phyloP scores from a whole-genome alignment of 2,888 invertebrate species.

The Ypsolopha sequella region DNA sequence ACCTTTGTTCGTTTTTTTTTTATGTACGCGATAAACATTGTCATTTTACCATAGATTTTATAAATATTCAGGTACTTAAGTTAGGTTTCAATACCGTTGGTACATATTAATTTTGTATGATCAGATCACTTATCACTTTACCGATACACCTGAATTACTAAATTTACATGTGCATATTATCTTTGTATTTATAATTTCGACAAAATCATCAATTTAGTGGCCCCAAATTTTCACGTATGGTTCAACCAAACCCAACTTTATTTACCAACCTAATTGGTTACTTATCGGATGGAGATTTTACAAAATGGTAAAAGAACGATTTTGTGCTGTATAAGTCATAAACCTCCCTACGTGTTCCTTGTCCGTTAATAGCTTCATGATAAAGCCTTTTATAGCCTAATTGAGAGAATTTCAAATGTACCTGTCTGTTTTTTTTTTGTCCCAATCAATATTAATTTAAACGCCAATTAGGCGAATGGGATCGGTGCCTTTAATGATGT shows the following conservation, averaged over 20 bases:
- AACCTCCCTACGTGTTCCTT: constrained; percentile 57
- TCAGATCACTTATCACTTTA: no score
- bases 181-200: not conserved
- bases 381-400: constrained; percentile 59
- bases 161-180: no score
- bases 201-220: not conserved
- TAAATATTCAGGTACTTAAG: no score
- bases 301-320: constrained; percentile 54
- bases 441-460: constrained; percentile 56
- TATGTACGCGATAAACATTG: no score
- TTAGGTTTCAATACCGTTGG: no score
- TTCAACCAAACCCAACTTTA: constrained; percentile 37
- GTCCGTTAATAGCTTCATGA: constrained; percentile 59
- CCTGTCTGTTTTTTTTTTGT: constrained; percentile 38
- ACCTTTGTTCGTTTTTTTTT: no score
- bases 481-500: constrained; percentile 11
- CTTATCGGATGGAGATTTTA: constrained; percentile 56
- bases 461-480: constrained; percentile 44
- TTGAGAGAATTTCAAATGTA: constrained; percentile 39
- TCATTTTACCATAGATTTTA: no score
- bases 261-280: constrained; percentile 65
- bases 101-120: no score
- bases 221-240: constrained; percentile 10
- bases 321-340: constrained; percentile 65
- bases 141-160: no score